Evolutionary conservation across 2,797 vertebrate genomes (phyloP), one percentile per base, ranked within the genome.

Genomic region (Agapornis canus): DNA sequence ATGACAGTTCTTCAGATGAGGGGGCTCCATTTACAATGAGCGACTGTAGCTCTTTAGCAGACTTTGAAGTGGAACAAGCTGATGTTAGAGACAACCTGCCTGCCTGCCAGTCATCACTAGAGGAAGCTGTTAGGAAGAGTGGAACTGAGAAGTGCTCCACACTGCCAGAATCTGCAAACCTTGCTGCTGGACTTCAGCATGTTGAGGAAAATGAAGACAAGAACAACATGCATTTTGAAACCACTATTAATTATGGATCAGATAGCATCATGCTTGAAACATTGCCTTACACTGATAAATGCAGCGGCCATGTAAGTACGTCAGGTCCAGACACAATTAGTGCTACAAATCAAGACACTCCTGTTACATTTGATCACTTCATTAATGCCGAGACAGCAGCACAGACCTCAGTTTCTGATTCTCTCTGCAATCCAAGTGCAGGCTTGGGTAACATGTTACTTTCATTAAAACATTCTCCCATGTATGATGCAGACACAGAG

Each of bases 11-110:
- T 73, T 95, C 96, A 66, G 91, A 97, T 9, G 97, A 98, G 87
- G 98, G 98, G 11, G 94, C 92, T 57, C 52, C 95, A 9, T 98
- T 98, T 73, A 98, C 98, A 45, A 51, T 98, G 40, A 98, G 98
- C 26, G 97, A 97, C 10, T 82, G 42, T 4, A 96, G 92, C 8
- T 98, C 97, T 61, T 51, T 88, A 78, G 78, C 93, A 39, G 96
- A 97, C 19, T 86, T 32, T 21, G 59, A 82, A n/a, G 49, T 51
- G 68, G 71, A 72, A 63, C 8, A 32, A 12, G 26, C 49, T 6
- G 14, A 6, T 7, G 31, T 14, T 3, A 42, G 68, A 14, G 63
- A 92, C 39, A 82, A n/a, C 12, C 4, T 18, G 17, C 37, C 65
- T 5, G 10, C 52, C 32, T 20, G 26, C 18, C 71, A 75, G 29